Evolutionary conservation across 2,797 vertebrate species (phyloP).

Genomic region (Ptychadena robeensis): DNA sequence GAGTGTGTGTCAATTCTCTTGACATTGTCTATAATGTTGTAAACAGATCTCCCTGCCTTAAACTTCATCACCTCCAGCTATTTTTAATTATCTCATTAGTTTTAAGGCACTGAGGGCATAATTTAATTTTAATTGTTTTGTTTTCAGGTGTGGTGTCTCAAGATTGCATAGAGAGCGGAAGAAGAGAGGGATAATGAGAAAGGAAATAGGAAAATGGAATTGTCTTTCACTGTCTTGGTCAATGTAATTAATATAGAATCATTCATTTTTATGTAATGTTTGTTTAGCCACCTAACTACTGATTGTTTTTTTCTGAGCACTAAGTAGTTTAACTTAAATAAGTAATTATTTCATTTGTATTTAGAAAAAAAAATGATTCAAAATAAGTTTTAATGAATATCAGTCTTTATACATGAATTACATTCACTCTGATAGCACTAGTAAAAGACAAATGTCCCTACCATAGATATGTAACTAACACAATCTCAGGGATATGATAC

Average conservation of each 20-base stretch:
- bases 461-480: too few species aligned
- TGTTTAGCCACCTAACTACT: background rate
- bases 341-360: too few species aligned
- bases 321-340: too few species aligned
- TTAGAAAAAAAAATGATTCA: too few species aligned
- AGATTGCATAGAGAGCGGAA: slow-evolving; percentile 41
- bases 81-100: slow-evolving; percentile 69
- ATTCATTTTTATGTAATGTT: slow-evolving; percentile 3
- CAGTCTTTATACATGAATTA: too few species aligned
- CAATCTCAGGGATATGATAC: too few species aligned
- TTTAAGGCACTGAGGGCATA: slow-evolving; percentile 64
- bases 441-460: too few species aligned
- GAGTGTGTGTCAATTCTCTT: slow-evolving; percentile 62
- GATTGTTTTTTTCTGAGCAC: too few species aligned
- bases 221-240: slow-evolving; percentile 5
- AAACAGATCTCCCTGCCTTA: slow-evolving; percentile 70
- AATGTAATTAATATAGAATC: slow-evolving; percentile 16
- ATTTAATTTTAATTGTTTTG: slow-evolving; percentile 78
- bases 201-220: background rate
- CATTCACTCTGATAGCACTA: too few species aligned
- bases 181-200: slow-evolving; percentile 16
- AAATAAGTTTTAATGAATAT: too few species aligned
- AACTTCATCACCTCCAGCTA: slow-evolving; percentile 66
- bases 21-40: slow-evolving; percentile 63
- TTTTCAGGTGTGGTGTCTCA: slow-evolving; percentile 68